These are phyloP conservation scores for Catagonus wagneri DNA, from an alignment of 2,113 vertebrate genomes.

Conservation along the genomic window DNA sequence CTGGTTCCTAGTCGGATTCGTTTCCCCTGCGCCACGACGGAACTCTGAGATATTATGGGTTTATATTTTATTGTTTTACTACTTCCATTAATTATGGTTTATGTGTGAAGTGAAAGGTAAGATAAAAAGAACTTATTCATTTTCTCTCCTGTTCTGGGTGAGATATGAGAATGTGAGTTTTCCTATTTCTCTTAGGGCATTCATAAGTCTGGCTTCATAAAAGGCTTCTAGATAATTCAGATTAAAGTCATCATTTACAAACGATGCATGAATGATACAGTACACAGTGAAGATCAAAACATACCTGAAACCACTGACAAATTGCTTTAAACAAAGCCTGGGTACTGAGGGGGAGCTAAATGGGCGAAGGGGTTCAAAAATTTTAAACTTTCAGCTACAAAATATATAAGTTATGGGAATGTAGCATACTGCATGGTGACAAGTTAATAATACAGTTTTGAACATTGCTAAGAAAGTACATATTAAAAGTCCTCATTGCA, in stretches of 20 bases:
- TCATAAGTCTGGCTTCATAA: not conserved
- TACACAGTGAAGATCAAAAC: not conserved
- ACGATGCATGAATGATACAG: not conserved
- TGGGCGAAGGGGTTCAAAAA: not conserved
- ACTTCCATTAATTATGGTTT: not conserved
- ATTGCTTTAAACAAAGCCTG: not conserved
- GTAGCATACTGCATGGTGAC: not conserved
- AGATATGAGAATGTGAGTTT: not conserved
- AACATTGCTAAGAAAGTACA: not conserved
- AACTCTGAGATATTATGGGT: not conserved
- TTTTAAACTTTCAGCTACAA: not conserved
- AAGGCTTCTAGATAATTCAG: not conserved
- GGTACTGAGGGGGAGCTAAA: not conserved
- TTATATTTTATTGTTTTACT: conserved; percentile 35
- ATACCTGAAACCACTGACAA: not conserved
- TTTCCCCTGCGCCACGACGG: too few species aligned
- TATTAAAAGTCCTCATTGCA: not conserved
- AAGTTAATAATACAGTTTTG: not conserved
- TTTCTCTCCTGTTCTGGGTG: not conserved
- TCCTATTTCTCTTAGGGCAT: not conserved
- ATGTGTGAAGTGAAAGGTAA: conserved; percentile 35
- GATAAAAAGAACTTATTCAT: not conserved
- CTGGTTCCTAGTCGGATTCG: too few species aligned
- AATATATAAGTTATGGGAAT: not conserved
- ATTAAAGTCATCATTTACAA: not conserved